These are phyloP conservation scores for Eurosta solidaginis DNA, from an alignment of 1,140 invertebrate genomes.

Conservation along the genomic window DNA sequence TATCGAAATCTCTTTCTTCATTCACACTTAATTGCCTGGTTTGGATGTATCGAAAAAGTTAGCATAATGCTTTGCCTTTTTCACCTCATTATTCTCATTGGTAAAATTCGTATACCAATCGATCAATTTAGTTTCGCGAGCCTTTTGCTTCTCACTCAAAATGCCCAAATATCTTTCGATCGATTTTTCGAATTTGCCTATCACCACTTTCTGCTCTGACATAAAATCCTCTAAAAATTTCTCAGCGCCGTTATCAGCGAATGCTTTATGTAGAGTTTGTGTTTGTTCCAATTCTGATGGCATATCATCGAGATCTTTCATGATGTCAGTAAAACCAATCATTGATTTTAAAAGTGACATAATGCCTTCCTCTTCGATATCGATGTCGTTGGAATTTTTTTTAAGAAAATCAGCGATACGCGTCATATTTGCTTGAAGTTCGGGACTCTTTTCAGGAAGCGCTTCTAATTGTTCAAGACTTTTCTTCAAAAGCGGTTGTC, in stretches of 20 bases:
- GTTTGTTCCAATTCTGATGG: slow-evolving; percentile 4
- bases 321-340: not conserved
- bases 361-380: not conserved
- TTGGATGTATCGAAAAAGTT: slow-evolving; percentile 11
- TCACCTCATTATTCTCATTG: not conserved
- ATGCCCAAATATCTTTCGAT: not conserved
- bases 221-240: not conserved
- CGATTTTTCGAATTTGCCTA: not conserved
- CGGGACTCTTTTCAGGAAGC: not conserved
- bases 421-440: not conserved
- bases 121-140: not conserved
- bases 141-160: not conserved
- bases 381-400: not conserved
- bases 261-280: not conserved
- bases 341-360: slow-evolving; percentile 1
- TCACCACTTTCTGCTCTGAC: not conserved
- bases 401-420: not conserved
- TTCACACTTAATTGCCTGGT: too few relatives aligned
- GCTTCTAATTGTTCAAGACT: not conserved
- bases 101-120: not conserved
- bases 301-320: not conserved
- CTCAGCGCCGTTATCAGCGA: not conserved
- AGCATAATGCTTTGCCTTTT: not conserved
- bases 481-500: not conserved
- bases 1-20: too few relatives aligned